Base-by-base conservation (phyloP, 2,888 invertebrate species). In the Pinctada fucata region DNA sequence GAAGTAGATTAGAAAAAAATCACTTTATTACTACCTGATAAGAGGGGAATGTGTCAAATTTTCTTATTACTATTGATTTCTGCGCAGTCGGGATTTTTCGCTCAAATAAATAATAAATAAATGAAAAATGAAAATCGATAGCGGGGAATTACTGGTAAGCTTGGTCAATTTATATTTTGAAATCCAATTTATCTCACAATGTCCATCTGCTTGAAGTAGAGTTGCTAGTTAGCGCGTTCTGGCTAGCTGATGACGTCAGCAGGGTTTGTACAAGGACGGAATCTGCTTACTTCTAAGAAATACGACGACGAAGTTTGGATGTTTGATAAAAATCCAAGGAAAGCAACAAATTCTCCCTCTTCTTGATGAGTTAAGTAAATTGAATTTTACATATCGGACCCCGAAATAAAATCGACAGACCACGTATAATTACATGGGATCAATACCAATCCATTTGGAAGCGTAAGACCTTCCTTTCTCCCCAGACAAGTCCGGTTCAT, bases 81-180 rank as follows among this genome's bases (percentile, higher is more conserved):
- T 58, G 63, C 16, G 49, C 47, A 64, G 69, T 64, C 48, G 58
- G 69, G 73, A 49, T 63, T 78, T 78, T 73, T 73, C 69, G 73
- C 75, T 75, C 73, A 78, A 74, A 78, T 78, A 78, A 78, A 78
- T 78, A 78, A 78, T 78, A 78, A 78, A 78, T 78, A 78, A 78
- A 78, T 78, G 78, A 78, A 78, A 78, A 73, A 68, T 73, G 64
- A 73, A 72, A 78, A 78, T 74, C 74, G 66, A 74, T 74, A 50
- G 63, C 50, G 49, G 63, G 63, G 63, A 74, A 74, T 74, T 74
- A 65, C 63, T 74, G 74, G 31, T 66, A 50, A 58, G 49, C 51
- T 66, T 65, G 74, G 74, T 74, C 74, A 74, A 66, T 66, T 74
- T 74, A 74, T 66, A 74, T 74, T 74, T 74, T 74, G 66, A 74